phyloP scores from a whole-genome alignment of 1,140 invertebrate species.

The Papilio helenus region DNA sequence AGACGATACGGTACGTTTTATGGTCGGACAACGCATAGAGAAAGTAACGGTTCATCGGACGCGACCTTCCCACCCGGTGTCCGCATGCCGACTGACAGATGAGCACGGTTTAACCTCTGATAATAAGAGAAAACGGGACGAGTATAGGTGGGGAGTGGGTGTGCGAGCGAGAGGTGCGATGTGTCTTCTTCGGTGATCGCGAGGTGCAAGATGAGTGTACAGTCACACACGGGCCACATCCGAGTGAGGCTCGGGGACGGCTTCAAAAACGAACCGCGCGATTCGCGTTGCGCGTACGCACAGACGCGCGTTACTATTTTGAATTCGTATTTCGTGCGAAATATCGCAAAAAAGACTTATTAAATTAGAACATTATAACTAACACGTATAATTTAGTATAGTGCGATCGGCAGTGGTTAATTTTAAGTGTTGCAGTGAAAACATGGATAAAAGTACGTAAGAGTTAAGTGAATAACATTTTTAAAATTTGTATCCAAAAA shows the following conservation, averaged over 20 bases:
- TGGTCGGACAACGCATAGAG: constrained; percentile 64
- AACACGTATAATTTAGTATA: neutral
- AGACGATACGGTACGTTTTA: constrained; percentile 70
- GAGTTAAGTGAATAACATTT: constrained; percentile 54
- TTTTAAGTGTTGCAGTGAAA: constrained; percentile 52
- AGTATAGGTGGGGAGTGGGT: constrained; percentile 45
- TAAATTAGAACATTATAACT: neutral
- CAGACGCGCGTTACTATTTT: constrained; percentile 63
- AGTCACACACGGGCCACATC: constrained; percentile 80
- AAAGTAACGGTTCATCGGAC: constrained; percentile 72
- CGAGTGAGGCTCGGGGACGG: constrained; percentile 74
- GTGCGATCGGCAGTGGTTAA: constrained; percentile 25
- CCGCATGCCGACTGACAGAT: constrained; percentile 79
- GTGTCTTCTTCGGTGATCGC: constrained; percentile 81
- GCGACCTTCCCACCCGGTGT: constrained; percentile 74
- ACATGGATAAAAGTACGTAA: constrained; percentile 52
- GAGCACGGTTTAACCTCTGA: constrained; percentile 78
- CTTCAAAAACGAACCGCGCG: constrained; percentile 71
- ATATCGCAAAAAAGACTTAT: constrained; percentile 23
- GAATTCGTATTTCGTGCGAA: constrained; percentile 56
- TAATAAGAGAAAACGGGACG: constrained; percentile 75
- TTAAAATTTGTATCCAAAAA: constrained; percentile 48
- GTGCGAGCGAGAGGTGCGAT: constrained; percentile 61
- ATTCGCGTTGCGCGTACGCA: constrained; percentile 73
- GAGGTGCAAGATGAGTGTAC: constrained; percentile 80